Evolutionary conservation across 1,140 invertebrate genomes (phyloP), one percentile per base, ranked within the genome.

Genomic region (Notospermus geniculatus): DNA sequence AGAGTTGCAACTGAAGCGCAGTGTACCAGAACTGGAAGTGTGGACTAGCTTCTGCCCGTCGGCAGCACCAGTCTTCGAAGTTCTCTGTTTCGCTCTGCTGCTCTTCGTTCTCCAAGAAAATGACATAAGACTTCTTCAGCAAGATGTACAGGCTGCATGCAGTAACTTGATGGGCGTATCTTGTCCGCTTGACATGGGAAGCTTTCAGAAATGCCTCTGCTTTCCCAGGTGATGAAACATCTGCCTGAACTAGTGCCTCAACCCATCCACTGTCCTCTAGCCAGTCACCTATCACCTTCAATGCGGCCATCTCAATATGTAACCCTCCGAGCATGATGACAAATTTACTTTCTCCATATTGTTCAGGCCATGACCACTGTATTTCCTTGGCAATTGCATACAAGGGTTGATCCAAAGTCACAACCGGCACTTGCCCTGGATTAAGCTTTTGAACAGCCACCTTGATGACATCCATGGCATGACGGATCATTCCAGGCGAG

Each of bases 201-300:
- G 53, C 68, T n/a, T 57, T 57, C 15, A 66, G 43, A 54, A 66
- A 63, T 5, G 63, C 50, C 4, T 70, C 63, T 46, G 19, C 45
- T 43, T 29, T 69, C 28, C 67, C 62, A 13, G 28, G 15, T 23
- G 52, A n/a, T 56, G 57, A 23, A 28, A 69, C 46, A 13, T 63
- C 57, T 19, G 70, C 62, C 45, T 68, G 60, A 19, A 58, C 43
- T 7, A 74, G 43, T 13, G 56, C 57, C 11, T 59, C 36, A 39
- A 43, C 50, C 68, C 68, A 71, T 22, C 68, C 68, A 57, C 68
- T 71, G 11, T 43, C 39, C 30, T 68, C 50, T 13, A 69, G 60
- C 52, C 41, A 53, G 22, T 55, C 17, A 2, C 63, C 59, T 1
- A 62, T 25, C 2, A 39, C 15, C 23, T 57, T 60, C 52, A 61